These are phyloP conservation scores for Muntiacus muntjak DNA, from an alignment of 2,113 vertebrate genomes.

Conservation along the genomic window DNA sequence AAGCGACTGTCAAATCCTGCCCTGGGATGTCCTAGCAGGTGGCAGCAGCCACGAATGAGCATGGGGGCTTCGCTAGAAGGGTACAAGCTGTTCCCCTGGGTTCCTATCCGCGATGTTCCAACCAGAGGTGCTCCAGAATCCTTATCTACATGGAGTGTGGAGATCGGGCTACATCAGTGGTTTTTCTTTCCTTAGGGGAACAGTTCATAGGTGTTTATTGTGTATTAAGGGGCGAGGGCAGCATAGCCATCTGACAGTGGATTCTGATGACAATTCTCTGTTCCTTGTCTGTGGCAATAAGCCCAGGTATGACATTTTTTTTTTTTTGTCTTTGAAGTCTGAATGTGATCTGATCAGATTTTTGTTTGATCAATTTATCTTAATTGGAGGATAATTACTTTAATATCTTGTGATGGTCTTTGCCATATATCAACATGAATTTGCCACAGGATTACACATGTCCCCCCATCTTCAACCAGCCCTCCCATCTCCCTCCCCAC, in stretches of 20 bases:
- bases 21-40: neutral
- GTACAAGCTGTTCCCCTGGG: neutral
- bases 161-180: neutral
- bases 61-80: neutral
- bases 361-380: neutral
- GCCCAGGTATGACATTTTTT: neutral
- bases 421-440: neutral
- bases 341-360: neutral
- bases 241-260: neutral
- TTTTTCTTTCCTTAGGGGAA: neutral
- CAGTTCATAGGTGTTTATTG: neutral
- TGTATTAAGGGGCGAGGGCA: fast-evolving
- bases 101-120: fast-evolving
- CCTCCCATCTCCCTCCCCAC: neutral
- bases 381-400: neutral
- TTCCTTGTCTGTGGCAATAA: neutral
- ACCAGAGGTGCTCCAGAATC: neutral
- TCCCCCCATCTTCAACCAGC: neutral
- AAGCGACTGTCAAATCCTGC: neutral
- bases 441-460: neutral
- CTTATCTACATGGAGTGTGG: neutral
- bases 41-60: neutral
- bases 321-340: neutral
- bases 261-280: neutral
- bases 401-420: neutral